Conservation (phyloP, 2,888 invertebrate species). For the Dicycla oo region DNA sequence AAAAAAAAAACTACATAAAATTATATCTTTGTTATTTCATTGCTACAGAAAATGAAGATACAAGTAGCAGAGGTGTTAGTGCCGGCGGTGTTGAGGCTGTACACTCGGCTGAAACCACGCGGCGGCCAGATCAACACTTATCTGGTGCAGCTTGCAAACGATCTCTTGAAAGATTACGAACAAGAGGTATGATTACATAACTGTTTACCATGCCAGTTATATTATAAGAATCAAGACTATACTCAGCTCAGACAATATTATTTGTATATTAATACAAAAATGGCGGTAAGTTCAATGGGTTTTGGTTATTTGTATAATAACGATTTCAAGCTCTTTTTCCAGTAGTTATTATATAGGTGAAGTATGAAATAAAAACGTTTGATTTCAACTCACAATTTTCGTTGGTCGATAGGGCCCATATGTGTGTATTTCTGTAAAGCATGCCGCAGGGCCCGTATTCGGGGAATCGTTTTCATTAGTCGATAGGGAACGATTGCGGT, state of each 20-base stretch:
- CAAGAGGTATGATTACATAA: constrained; percentile 78
- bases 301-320: background rate
- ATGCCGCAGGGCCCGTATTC: too few species aligned
- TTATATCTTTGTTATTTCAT: background rate
- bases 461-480: too few species aligned
- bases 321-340: background rate
- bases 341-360: background rate
- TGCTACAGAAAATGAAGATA: constrained; percentile 90
- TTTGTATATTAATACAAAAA: too few species aligned
- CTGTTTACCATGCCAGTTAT: background rate
- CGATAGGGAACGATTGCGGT: too few species aligned
- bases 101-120: constrained; percentile 88
- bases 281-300: background rate
- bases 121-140: constrained; percentile 84
- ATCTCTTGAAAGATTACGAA: constrained; percentile 86
- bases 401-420: too few species aligned
- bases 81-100: constrained; percentile 92
- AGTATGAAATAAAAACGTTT: background rate
- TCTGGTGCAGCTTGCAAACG: constrained; percentile 86
- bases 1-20: background rate
- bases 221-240: background rate
- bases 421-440: too few species aligned
- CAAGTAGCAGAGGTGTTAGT: constrained; percentile 92
- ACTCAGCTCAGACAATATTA: too few species aligned
- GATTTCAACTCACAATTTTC: background rate